A percentile compares a stretch with the other conserved stretches of the same genome.
Evolutionary conservation across 2,888 invertebrate species (phyloP).

Genomic region (Scaptomyza flava): DNA sequence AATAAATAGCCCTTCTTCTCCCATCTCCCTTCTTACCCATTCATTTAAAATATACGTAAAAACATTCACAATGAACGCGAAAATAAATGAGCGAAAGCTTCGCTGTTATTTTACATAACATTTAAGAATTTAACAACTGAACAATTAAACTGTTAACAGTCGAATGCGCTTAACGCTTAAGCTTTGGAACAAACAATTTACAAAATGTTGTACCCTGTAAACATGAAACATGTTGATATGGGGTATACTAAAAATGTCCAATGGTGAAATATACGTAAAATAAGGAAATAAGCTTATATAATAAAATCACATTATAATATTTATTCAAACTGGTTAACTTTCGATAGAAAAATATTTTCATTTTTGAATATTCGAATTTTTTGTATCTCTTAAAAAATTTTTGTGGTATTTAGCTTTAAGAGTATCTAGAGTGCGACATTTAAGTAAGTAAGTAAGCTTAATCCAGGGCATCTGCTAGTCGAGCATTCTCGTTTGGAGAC

Average conservation of each 20-base stretch:
- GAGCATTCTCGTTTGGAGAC: too few relatives aligned
- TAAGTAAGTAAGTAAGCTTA: too few relatives aligned
- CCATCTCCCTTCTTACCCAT: neutral
- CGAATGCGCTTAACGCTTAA: neutral
- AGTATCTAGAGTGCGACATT: too few relatives aligned
- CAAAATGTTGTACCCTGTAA: neutral
- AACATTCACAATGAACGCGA: neutral
- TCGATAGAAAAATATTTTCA: too few relatives aligned
- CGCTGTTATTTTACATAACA: conserved; percentile 22
- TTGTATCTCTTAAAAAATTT: too few relatives aligned
- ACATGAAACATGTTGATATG: neutral
- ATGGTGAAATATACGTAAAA: too few relatives aligned
- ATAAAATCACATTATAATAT: too few relatives aligned
- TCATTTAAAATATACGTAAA: neutral
- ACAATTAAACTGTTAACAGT: neutral
- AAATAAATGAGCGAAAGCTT: conserved; percentile 20
- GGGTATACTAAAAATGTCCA: neutral
- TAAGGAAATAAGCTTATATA: neutral
- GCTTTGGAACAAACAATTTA: too few relatives aligned
- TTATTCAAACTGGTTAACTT: too few relatives aligned
- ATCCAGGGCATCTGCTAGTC: too few relatives aligned
- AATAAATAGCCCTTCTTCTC: neutral
- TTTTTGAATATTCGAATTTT: too few relatives aligned
- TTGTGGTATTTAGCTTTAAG: too few relatives aligned
- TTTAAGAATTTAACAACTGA: neutral